Evolutionary conservation across 1,140 invertebrate genomes (phyloP).

Genomic region (Cardiocondyla obscurior): DNA sequence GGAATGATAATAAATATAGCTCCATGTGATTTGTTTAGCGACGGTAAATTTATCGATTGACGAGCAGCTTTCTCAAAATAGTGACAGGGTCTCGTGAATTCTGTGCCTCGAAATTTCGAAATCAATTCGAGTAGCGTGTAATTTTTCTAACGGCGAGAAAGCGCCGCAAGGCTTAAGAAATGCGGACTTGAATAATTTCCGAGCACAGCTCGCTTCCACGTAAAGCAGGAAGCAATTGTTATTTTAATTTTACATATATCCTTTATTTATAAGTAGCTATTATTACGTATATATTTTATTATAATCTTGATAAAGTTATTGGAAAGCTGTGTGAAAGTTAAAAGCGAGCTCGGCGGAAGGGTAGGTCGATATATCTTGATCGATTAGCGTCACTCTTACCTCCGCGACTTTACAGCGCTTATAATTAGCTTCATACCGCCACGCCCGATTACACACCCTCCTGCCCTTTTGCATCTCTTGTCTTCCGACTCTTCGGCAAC

Average conservation of each 20-base stretch:
- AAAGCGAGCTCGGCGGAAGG: not conserved
- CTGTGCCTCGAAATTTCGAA: not conserved
- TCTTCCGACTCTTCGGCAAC: constrained; percentile 12
- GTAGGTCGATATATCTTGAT: constrained; percentile 24
- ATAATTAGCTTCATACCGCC: constrained; percentile 74
- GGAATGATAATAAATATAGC: not conserved
- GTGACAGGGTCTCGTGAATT: not conserved
- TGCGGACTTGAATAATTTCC: not conserved
- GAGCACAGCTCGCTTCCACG: not conserved
- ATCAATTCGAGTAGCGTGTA: too few relatives aligned
- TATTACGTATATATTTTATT: constrained; percentile 48
- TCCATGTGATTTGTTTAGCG: constrained; percentile 1
- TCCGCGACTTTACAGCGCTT: constrained; percentile 64
- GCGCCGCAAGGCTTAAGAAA: too few relatives aligned
- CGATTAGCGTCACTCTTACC: constrained; percentile 6
- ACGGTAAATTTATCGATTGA: not conserved
- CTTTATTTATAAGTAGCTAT: constrained; percentile 48
- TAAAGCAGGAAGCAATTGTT: not conserved
- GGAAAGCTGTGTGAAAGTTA: not conserved
- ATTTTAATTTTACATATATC: not conserved
- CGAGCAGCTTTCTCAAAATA: not conserved
- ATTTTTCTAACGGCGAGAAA: too few relatives aligned
- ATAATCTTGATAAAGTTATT: constrained; percentile 17
- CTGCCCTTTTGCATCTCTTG: constrained; percentile 35
- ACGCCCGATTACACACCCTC: constrained; percentile 74